phyloP scores from a whole-genome alignment of 2,888 invertebrate species.

The Melanotus villosus region DNA sequence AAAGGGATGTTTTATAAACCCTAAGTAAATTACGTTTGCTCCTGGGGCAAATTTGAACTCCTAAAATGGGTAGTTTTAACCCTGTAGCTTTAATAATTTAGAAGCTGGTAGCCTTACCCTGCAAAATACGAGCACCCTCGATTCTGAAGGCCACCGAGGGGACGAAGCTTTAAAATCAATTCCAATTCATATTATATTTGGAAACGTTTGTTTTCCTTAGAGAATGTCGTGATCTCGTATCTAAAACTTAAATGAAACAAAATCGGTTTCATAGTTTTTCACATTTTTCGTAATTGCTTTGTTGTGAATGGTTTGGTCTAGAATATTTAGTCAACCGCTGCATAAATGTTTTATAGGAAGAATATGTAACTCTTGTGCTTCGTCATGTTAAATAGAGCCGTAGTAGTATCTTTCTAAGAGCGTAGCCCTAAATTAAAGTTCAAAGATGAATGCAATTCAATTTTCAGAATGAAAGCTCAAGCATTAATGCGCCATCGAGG shows the following conservation, averaged over 20 bases:
- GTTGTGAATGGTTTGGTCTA: too few relatives aligned
- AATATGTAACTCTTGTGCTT: too few relatives aligned
- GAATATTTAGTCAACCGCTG: too few relatives aligned
- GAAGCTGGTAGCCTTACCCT: not conserved
- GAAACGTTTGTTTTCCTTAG: not conserved
- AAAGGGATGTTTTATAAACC: not conserved
- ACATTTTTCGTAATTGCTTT: too few relatives aligned
- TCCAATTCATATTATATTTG: constrained; percentile 1
- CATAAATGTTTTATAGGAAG: too few relatives aligned
- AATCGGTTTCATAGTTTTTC: too few relatives aligned
- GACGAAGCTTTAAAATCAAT: not conserved
- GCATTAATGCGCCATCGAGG: constrained; percentile 45
- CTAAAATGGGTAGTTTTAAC: constrained; percentile 18
- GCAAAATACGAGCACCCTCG: not conserved
- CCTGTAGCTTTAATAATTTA: constrained; percentile 16
- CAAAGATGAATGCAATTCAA: constrained; percentile 6
- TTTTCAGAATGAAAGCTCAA: constrained; percentile 40
- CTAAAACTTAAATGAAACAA: too few relatives aligned
- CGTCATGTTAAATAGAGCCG: too few relatives aligned
- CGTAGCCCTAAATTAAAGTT: constrained; percentile 4
- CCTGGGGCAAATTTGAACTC: constrained; percentile 11
- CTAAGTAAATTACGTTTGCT: constrained; percentile 1
- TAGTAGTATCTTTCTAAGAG: too few relatives aligned
- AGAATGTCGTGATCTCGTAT: too few relatives aligned
- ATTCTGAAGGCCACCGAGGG: not conserved